These are phyloP conservation scores for Allophyes oxyacanthae DNA, from an alignment of 2,888 invertebrate genomes.

Conservation along the genomic window DNA sequence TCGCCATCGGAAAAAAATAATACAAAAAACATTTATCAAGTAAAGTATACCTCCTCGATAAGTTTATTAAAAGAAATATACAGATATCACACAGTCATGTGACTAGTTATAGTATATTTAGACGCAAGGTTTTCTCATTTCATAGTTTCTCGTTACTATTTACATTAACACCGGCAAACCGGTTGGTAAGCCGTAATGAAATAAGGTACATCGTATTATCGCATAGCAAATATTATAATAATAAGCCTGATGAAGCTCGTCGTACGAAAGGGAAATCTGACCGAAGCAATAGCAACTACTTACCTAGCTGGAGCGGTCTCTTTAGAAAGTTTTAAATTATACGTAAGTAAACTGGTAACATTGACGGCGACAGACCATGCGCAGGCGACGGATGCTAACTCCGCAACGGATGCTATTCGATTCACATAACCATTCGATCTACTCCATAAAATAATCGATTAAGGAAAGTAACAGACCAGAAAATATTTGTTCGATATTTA, in stretches of 20 bases:
- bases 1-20: too few relatives aligned
- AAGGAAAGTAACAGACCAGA: constrained; percentile 16
- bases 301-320: constrained; percentile 63
- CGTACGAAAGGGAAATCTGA: constrained; percentile 80
- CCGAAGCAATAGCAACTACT: constrained; percentile 63
- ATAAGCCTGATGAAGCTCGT: constrained; percentile 71
- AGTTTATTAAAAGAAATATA: too few relatives aligned
- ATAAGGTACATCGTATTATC: constrained; percentile 31
- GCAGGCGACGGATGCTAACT: constrained; percentile 22
- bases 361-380: constrained; percentile 68
- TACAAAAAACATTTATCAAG: too few relatives aligned
- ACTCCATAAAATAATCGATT: constrained; percentile 31
- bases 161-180: constrained; percentile 11
- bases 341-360: constrained; percentile 82
- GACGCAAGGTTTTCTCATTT: constrained; percentile 18
- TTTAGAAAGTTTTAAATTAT: constrained; percentile 87
- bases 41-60: too few relatives aligned
- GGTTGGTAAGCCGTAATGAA: constrained; percentile 21
- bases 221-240: constrained; percentile 59
- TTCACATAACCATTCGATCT: constrained; percentile 30
- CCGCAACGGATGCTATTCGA: constrained; percentile 19
- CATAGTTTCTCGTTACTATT: constrained; percentile 11
- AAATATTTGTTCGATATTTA: constrained; percentile 9
- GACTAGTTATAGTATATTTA: too few relatives aligned
- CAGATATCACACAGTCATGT: too few relatives aligned